Base-by-base conservation (phyloP, 2,113 vertebrate species). In the Micronisus gabar region DNA sequence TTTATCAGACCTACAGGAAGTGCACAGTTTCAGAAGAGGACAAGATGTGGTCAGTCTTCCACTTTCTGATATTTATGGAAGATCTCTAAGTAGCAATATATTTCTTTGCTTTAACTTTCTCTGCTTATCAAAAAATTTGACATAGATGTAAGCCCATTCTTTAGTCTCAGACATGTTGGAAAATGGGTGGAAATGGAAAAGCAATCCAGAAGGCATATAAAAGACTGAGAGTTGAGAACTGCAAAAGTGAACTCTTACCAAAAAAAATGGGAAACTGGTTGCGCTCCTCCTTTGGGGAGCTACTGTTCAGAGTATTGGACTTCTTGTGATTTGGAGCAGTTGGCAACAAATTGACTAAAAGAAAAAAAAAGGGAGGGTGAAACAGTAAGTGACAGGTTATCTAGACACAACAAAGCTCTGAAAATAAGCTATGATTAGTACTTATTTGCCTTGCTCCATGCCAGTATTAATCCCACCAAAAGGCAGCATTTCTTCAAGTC, bases 201-300 rank as follows among this genome's bases (percentile, higher is more conserved):
- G 17, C 11, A 74, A 75, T 29, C 25, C 15, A 38, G 53, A 63
- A 9, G 0, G 2, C 23, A 9, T 55, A 38, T 19, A 15, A 43
- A 80, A 90, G 26, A 38, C 13, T 1, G 3, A 90, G 15, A 88
- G 26, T 9, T 48, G 50, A 71, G 27, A 78, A 79, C 48, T 15
- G 22, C 21, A 56, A 55, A 94, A 88, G 36, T 6, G 53, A 40
- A 83, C 63, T 67, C 96, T 98, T 96, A 98, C 97, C 96, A 11
- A 88, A 94, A 94, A 75, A 68, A 11, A 68, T 38, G 27, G 89
- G 38, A 66, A 72, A 40, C 11, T 81, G 84, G 27, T 94, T 94
- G 34, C 17, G 55, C 25, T 88, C 52, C 11, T 76, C 34, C 50
- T 55, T 81, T 56, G 59, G 11, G 25, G 82, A 91, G 10, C 67